Conservation (phyloP, 2,113 vertebrate species). For the Ornithorhynchus anatinus region DNA sequence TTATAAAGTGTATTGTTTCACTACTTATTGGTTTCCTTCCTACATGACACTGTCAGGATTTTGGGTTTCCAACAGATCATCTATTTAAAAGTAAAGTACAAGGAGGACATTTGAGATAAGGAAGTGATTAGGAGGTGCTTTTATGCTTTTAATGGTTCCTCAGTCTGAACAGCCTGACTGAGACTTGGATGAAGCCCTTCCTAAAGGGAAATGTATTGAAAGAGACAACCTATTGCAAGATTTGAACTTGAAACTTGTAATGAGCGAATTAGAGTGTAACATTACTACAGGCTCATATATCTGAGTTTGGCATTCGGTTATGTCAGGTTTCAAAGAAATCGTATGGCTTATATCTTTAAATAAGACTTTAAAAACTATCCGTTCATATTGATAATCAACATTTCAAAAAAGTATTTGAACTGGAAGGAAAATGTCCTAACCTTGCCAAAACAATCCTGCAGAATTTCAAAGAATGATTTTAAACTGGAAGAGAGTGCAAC, state of each 20-base stretch:
- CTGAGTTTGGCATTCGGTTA: conserved; percentile 7
- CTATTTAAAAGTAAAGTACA: conserved; percentile 47
- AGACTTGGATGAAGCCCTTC: conserved; percentile 34
- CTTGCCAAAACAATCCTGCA: conserved; percentile 12
- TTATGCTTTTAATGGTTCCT: conserved; percentile 29
- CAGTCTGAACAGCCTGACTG: conserved; percentile 49
- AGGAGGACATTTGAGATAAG: conserved; percentile 57
- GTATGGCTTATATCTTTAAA: not conserved
- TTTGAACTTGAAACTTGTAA: conserved; percentile 32
- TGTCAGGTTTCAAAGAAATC: not conserved
- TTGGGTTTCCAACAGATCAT: conserved; percentile 63
- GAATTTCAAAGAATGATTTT: conserved; percentile 8
- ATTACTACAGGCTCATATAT: not conserved
- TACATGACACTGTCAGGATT: conserved; percentile 47
- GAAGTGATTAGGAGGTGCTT: conserved; percentile 52
- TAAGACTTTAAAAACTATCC: not conserved
- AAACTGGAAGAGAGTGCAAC: not conserved
- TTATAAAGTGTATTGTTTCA: conserved; percentile 33
- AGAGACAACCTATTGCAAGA: conserved; percentile 12
- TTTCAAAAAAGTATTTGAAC: conserved; percentile 19
- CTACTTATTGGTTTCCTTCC: conserved; percentile 44
- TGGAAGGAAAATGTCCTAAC: conserved; percentile 10
- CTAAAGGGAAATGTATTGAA: conserved; percentile 37
- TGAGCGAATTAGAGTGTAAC: not conserved
- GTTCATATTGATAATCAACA: not conserved